phyloP scores from a whole-genome alignment of 2,113 vertebrate species.

The Percina caprodes region DNA sequence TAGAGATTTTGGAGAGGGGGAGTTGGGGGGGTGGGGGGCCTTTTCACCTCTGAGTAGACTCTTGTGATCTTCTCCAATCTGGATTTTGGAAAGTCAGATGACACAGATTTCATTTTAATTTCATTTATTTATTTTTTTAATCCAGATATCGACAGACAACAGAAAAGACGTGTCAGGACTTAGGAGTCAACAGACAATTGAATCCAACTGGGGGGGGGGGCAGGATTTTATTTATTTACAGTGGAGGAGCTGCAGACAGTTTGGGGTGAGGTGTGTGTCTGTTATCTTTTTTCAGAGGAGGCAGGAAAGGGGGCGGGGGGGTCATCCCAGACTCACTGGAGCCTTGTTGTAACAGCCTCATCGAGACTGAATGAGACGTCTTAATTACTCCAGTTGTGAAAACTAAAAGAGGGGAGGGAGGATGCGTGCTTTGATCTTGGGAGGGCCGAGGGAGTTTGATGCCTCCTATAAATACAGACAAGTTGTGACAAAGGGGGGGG shows the following conservation, averaged over 20 bases:
- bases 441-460: constrained; percentile 60
- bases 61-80: too few species aligned
- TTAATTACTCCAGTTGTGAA: constrained; percentile 89
- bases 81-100: too few species aligned
- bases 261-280: constrained; percentile 45
- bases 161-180: too few species aligned
- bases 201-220: too few species aligned
- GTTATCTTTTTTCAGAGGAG: constrained; percentile 35
- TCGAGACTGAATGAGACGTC: constrained; percentile 84
- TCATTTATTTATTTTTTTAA: too few species aligned
- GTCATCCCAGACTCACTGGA: constrained; percentile 82
- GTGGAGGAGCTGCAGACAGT: constrained; percentile 54
- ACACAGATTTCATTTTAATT: not conserved
- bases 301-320: constrained; percentile 47
- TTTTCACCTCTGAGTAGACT: too few species aligned
- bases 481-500: not conserved
- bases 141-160: too few species aligned
- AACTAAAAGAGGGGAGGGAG: constrained; percentile 77
- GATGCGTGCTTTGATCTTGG: constrained; percentile 82
- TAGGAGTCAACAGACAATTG: too few species aligned
- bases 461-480: constrained; percentile 76
- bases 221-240: not conserved
- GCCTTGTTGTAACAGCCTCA: constrained; percentile 85
- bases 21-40: too few species aligned
- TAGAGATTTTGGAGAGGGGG: too few species aligned